These are phyloP conservation scores for Ophonus ardosiacus DNA, from an alignment of 2,888 invertebrate genomes.

Conservation along the genomic window DNA sequence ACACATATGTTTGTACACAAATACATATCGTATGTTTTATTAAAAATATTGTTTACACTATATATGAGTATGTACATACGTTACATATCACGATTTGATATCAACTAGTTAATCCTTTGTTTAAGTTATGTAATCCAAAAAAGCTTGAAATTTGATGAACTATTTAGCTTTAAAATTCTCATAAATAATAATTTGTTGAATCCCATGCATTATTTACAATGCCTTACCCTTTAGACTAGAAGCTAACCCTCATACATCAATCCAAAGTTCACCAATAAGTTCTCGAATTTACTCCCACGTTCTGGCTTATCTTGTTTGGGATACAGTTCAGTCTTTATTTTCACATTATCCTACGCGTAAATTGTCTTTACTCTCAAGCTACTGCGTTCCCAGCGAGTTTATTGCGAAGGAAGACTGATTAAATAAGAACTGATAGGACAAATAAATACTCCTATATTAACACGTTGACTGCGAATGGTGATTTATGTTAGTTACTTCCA, in stretches of 20 bases:
- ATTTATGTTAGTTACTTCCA: too few species aligned
- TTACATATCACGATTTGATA: not conserved
- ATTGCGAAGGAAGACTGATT: constrained; percentile 35
- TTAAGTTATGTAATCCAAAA: not conserved
- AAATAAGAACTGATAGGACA: constrained; percentile 52
- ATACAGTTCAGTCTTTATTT: constrained; percentile 37
- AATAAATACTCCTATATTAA: constrained; percentile 24
- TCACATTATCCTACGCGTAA: constrained; percentile 33
- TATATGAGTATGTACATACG: too few species aligned
- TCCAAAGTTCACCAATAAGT: constrained; percentile 35
- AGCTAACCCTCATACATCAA: constrained; percentile 15
- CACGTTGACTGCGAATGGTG: not conserved
- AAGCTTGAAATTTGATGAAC: not conserved
- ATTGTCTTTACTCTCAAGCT: constrained; percentile 13
- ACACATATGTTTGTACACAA: too few species aligned
- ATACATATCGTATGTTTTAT: too few species aligned
- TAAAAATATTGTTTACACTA: too few species aligned
- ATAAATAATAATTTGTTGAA: constrained; percentile 7
- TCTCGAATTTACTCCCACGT: constrained; percentile 1
- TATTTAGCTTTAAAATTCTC: constrained; percentile 2
- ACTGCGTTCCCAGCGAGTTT: not conserved
- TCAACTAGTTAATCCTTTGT: not conserved
- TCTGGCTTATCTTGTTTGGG: constrained; percentile 5
- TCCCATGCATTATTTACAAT: constrained; percentile 14
- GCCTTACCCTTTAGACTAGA: not conserved